A percentile compares a stretch with the other conserved stretches of the same genome.
phyloP scores from a whole-genome alignment of 2,888 invertebrate genomes.

The Dexiosoma caninum region DNA sequence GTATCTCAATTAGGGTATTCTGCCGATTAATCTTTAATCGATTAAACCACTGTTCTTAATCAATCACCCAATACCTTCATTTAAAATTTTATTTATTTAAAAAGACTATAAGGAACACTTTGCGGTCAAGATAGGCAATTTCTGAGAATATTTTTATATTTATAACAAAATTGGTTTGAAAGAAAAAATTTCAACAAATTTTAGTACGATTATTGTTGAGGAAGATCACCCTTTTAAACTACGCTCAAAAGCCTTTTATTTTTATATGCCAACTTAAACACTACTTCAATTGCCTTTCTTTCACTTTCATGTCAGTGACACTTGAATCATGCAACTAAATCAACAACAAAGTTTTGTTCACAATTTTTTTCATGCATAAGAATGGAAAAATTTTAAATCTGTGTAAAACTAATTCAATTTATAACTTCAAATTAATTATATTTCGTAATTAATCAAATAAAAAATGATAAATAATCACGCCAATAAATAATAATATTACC shows the following conservation, averaged over 20 bases:
- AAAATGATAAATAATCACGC: background rate
- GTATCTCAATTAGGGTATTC: no score
- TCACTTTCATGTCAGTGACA: slow-evolving; percentile 30
- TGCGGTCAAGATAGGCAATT: no score
- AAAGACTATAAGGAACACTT: no score
- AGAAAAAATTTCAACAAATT: no score
- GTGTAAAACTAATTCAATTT: background rate
- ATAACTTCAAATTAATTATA: background rate
- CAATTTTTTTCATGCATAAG: background rate
- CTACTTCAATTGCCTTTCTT: background rate
- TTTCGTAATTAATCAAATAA: background rate
- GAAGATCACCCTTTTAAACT: background rate
- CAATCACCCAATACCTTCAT: no score
- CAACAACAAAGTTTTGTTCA: background rate
- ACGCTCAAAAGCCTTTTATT: background rate
- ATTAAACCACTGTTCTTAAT: no score
- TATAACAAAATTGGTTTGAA: no score
- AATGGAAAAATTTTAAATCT: background rate
- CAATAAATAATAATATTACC: slow-evolving; percentile 6
- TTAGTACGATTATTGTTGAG: no score
- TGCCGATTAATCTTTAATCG: no score
- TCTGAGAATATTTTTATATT: no score
- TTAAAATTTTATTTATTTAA: no score
- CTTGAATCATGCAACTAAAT: background rate
- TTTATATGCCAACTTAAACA: background rate